These are phyloP conservation scores for Sitophilus oryzae DNA, from an alignment of 1,140 invertebrate genomes.

Conservation along the genomic window DNA sequence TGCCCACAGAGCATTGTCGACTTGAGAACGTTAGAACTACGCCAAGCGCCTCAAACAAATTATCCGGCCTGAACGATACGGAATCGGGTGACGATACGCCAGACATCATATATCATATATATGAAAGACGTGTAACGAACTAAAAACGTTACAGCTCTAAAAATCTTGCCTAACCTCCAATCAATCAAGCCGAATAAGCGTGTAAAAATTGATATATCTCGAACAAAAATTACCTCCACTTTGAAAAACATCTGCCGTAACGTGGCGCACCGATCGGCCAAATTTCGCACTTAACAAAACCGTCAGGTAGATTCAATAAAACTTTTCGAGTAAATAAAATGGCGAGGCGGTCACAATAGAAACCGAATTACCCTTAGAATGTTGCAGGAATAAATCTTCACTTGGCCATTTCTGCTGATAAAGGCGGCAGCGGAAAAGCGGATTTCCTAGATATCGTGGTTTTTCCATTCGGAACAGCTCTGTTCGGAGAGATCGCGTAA, in stretches of 20 bases:
- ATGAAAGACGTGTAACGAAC: too few species aligned
- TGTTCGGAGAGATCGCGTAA: too few species aligned
- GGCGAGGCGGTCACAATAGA: background rate
- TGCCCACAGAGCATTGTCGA: too few species aligned
- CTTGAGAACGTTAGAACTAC: too few species aligned
- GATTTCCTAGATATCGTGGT: background rate
- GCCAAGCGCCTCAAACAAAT: too few species aligned
- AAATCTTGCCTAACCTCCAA: too few species aligned
- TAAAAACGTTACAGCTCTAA: too few species aligned
- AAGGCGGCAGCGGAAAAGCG: background rate
- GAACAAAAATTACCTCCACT: background rate
- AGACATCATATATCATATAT: too few species aligned
- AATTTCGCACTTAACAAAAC: background rate
- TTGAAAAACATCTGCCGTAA: background rate
- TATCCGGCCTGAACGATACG: too few species aligned
- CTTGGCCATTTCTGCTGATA: background rate
- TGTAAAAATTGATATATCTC: background rate
- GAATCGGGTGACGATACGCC: too few species aligned
- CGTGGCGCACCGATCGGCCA: background rate
- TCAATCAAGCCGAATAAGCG: background rate
- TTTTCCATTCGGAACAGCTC: background rate
- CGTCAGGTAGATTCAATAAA: background rate
- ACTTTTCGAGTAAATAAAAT: background rate
- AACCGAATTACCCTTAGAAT: background rate
- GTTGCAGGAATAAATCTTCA: background rate